phyloP scores from a whole-genome alignment of 2,113 vertebrate genomes.

The Neolamprologus variostigma region DNA sequence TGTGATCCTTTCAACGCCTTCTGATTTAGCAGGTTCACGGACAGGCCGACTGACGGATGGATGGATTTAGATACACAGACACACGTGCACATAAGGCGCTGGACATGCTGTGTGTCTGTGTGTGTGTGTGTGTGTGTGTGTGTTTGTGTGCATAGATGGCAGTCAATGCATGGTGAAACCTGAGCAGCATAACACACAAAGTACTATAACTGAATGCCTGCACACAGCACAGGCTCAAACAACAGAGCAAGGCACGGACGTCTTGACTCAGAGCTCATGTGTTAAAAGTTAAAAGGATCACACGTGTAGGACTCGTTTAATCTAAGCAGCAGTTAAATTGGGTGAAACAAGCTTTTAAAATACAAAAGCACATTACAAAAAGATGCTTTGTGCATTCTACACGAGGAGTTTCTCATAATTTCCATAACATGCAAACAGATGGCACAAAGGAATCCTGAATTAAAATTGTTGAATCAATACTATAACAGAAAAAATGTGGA shows the following conservation, averaged over 20 bases:
- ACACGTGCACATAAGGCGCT: neutral
- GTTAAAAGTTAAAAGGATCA: neutral
- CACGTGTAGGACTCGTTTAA: rapidly evolving
- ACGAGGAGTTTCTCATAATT: neutral
- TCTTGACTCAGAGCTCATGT: neutral
- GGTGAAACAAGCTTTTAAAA: neutral
- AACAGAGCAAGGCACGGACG: neutral
- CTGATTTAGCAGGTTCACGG: conserved; percentile 46
- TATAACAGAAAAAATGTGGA: neutral
- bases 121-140: neutral
- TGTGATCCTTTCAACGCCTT: conserved; percentile 41
- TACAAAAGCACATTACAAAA: neutral
- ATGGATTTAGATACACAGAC: neutral
- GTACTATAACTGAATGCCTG: neutral
- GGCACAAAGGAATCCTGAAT: neutral
- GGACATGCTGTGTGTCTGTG: neutral
- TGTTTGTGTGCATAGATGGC: neutral
- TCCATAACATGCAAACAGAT: neutral
- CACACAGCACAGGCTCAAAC: conserved; percentile 1
- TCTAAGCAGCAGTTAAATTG: neutral
- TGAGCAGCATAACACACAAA: neutral
- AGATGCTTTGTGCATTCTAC: neutral
- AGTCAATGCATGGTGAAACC: conserved; percentile 9
- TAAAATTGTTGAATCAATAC: neutral
- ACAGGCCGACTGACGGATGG: neutral